These are phyloP conservation scores for Sphinx pinastri DNA, from an alignment of 2,888 invertebrate genomes.

Conservation along the genomic window DNA sequence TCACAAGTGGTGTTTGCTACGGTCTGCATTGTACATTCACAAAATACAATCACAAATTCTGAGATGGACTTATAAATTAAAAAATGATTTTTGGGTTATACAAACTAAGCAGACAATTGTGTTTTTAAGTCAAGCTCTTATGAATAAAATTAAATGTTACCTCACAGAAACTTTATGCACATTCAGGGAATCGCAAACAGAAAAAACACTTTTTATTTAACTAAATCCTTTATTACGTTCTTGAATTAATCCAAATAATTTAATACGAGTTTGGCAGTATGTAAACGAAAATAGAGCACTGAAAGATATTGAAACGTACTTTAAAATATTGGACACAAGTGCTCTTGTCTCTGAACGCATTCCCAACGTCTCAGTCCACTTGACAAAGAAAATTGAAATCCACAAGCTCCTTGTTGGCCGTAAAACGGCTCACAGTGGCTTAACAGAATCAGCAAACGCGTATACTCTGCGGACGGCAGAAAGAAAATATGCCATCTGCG, in stretches of 20 bases:
- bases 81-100: background rate
- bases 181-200: no score
- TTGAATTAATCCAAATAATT: background rate
- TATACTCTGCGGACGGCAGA: slow-evolving; percentile 30
- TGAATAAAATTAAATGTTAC: no score
- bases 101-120: background rate
- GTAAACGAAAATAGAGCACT: slow-evolving; percentile 30
- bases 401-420: slow-evolving; percentile 62
- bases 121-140: background rate
- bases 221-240: no score
- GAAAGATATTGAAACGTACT: slow-evolving; percentile 42
- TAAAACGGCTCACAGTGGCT: slow-evolving; percentile 58
- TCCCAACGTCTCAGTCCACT: slow-evolving; percentile 58
- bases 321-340: slow-evolving; percentile 60
- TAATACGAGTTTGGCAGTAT: slow-evolving; percentile 39
- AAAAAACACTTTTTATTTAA: no score
- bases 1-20: slow-evolving; percentile 28
- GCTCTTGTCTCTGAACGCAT: slow-evolving; percentile 63
- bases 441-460: slow-evolving; percentile 48
- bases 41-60: background rate
- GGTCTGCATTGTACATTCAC: slow-evolving; percentile 6
- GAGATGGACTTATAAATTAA: slow-evolving; percentile 2
- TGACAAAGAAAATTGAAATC: slow-evolving; percentile 69
- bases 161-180: no score
- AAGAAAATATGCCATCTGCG: slow-evolving; percentile 26